phyloP scores from a whole-genome alignment of 2,113 vertebrate species.

The Okapia johnstoni region DNA sequence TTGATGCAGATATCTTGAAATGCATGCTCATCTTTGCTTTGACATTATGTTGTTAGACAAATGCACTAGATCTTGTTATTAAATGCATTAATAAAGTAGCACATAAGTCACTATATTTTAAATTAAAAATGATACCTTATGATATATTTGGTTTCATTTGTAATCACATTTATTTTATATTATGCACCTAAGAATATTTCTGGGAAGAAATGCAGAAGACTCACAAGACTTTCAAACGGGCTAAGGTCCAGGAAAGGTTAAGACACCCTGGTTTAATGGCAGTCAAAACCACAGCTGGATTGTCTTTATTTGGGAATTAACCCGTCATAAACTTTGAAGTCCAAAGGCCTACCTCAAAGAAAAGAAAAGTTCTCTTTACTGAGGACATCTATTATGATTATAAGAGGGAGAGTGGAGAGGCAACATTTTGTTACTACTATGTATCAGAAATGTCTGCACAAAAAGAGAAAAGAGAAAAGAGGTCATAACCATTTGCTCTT shows the following conservation, averaged over 20 bases:
- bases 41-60: not conserved
- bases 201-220: not conserved
- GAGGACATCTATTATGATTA: not conserved
- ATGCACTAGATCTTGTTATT: not conserved
- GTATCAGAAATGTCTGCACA: not conserved
- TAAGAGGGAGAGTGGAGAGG: not conserved
- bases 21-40: not conserved
- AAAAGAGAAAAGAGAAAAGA: not conserved
- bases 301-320: constrained; percentile 33
- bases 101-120: not conserved
- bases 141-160: not conserved
- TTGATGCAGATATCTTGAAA: not conserved
- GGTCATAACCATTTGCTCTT: not conserved
- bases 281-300: not conserved
- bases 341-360: not conserved
- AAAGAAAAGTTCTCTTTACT: not conserved
- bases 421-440: not conserved
- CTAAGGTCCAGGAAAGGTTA: not conserved
- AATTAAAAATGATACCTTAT: not conserved
- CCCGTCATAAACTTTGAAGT: constrained; percentile 9
- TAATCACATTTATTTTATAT: not conserved
- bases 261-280: not conserved
- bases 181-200: constrained; percentile 5
- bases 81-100: not conserved
- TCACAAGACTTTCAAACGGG: not conserved